Percentiles rank a stretch among this genome's conserved stretches.
phyloP scores from a whole-genome alignment of 2,888 invertebrate genomes.

The Stomorhina lunata region DNA sequence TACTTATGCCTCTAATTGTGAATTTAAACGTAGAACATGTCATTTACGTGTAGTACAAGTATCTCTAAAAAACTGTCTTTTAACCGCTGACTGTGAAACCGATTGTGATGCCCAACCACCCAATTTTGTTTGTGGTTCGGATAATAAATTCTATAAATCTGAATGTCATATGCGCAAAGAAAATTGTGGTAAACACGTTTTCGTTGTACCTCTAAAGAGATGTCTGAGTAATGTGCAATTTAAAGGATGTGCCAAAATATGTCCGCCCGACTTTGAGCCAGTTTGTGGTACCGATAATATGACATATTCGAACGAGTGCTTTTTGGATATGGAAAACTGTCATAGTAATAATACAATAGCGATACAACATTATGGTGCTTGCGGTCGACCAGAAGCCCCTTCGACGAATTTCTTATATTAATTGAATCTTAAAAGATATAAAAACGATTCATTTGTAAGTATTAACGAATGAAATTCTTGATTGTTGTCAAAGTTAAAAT shows the following conservation, averaged over 20 bases:
- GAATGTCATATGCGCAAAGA: slow-evolving; percentile 95
- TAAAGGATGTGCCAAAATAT: slow-evolving; percentile 92
- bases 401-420: slow-evolving; percentile 93
- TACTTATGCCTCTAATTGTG: slow-evolving; percentile 92
- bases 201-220: slow-evolving; percentile 93
- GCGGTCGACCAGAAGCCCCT: slow-evolving; percentile 91
- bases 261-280: slow-evolving; percentile 92
- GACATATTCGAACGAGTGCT: slow-evolving; percentile 96
- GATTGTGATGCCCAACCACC: slow-evolving; percentile 83
- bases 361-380: slow-evolving; percentile 90
- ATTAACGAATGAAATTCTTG: no score
- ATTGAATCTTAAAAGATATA: not conserved
- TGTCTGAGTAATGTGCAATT: slow-evolving; percentile 92
- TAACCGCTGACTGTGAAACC: slow-evolving; percentile 89
- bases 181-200: slow-evolving; percentile 95
- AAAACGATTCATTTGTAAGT: no score
- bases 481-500: slow-evolving; percentile 12
- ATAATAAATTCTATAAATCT: slow-evolving; percentile 93
- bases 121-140: slow-evolving; percentile 92
- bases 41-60: slow-evolving; percentile 92
- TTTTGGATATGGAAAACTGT: slow-evolving; percentile 94
- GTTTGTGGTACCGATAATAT: slow-evolving; percentile 95
- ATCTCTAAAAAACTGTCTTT: slow-evolving; percentile 90
- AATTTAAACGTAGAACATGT: slow-evolving; percentile 90
- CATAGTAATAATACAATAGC: slow-evolving; percentile 88